These are phyloP conservation scores for Laticauda laticaudata DNA, from an alignment of 2,113 vertebrate species.

Conservation along the genomic window DNA sequence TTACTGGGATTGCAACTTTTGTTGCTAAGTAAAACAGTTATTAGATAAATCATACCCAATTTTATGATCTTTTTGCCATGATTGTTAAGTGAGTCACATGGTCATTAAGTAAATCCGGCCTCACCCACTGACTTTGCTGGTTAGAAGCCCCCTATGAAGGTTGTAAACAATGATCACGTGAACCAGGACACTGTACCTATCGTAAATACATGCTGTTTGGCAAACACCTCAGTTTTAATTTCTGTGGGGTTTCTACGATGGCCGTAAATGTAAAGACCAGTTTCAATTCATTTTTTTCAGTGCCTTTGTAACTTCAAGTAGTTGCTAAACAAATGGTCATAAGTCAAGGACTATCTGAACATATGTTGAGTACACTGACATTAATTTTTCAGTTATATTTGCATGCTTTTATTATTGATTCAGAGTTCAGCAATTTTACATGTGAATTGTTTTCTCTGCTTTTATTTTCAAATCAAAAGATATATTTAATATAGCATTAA, in stretches of 20 bases:
- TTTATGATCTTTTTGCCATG: neutral
- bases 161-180: neutral
- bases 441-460: neutral
- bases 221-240: neutral
- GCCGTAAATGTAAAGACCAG: neutral
- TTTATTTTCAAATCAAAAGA: slow-evolving; percentile 4
- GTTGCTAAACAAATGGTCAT: neutral
- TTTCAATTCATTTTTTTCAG: neutral
- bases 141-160: neutral
- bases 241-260: neutral
- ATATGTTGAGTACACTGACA: slow-evolving; percentile 23
- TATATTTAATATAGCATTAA: neutral
- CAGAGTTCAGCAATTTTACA: neutral
- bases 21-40: neutral
- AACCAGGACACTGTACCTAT: neutral
- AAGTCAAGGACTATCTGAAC: neutral
- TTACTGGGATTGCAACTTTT: neutral
- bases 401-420: neutral
- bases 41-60: neutral
- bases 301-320: neutral
- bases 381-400: neutral
- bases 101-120: neutral
- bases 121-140: neutral
- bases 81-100: neutral
- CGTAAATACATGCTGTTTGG: neutral